Evolutionary conservation across 2,113 vertebrate genomes (phyloP).

Genomic region (Castor canadensis): DNA sequence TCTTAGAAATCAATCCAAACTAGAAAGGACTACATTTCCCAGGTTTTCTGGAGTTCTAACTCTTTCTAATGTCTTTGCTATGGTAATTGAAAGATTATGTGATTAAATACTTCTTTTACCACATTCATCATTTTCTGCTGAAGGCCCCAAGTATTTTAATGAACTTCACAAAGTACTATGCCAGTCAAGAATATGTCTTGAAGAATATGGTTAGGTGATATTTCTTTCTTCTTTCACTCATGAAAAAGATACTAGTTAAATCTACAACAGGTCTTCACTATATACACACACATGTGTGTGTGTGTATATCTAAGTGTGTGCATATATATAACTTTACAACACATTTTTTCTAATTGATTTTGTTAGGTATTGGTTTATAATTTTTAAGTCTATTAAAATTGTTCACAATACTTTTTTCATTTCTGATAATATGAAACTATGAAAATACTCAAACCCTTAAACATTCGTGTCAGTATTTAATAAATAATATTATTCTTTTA

Average conservation of each 20-base stretch:
- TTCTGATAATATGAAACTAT: conserved; percentile 68
- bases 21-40: background rate
- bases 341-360: background rate
- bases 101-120: background rate
- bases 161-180: background rate
- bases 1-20: background rate
- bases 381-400: conserved; percentile 15
- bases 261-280: conserved; percentile 20
- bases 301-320: no score
- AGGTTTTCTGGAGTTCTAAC: background rate
- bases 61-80: background rate
- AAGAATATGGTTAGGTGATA: background rate
- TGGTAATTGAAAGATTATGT: conserved; percentile 9
- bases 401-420: conserved; percentile 53
- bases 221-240: conserved; percentile 27
- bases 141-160: conserved; percentile 26
- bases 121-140: background rate
- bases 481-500: conserved; percentile 65
- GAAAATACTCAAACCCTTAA: conserved; percentile 58
- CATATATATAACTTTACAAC: no score
- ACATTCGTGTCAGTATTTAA: conserved; percentile 53
- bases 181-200: background rate
- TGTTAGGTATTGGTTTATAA: conserved; percentile 51
- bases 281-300: background rate
- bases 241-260: conserved; percentile 37